Percentiles rank a stretch among this genome's conserved stretches.
Conservation (phyloP, 2,797 vertebrate species). For the Pangasius larnaudii region DNA sequence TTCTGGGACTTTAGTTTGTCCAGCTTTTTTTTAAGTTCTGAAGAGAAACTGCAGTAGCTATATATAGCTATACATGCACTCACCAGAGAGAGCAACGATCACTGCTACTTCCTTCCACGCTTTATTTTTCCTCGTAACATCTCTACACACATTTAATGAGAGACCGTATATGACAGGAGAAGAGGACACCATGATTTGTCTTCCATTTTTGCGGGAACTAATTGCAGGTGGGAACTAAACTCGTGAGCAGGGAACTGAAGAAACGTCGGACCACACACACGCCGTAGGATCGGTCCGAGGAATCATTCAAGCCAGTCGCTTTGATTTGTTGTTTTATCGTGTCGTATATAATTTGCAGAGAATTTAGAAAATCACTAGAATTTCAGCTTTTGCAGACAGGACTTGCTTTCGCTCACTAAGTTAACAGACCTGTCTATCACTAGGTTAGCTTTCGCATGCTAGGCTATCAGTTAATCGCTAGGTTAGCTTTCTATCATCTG, state of each 20-base stretch:
- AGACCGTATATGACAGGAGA: no score
- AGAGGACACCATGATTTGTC: no score
- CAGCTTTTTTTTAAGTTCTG: not conserved
- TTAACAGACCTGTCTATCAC: not conserved
- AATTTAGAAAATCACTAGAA: not conserved
- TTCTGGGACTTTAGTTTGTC: not conserved
- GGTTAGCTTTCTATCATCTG: not conserved
- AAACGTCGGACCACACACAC: not conserved
- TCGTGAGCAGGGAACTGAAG: not conserved
- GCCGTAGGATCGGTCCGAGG: not conserved
- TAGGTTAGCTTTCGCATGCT: not conserved
- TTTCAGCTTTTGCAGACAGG: not conserved
- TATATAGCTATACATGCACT: not conserved
- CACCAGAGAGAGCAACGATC: no score
- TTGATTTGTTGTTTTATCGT: not conserved
- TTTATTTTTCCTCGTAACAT: no score
- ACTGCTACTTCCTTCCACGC: no score
- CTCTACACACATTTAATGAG: no score
- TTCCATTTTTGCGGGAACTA: not conserved
- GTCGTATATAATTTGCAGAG: not conserved
- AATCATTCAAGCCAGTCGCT: no score
- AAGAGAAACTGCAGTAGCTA: not conserved
- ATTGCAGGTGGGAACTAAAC: not conserved
- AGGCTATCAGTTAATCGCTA: not conserved
- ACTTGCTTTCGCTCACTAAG: not conserved